phyloP scores from a whole-genome alignment of 2,797 vertebrate species.

The Sternarchorhynchus goeldii region DNA sequence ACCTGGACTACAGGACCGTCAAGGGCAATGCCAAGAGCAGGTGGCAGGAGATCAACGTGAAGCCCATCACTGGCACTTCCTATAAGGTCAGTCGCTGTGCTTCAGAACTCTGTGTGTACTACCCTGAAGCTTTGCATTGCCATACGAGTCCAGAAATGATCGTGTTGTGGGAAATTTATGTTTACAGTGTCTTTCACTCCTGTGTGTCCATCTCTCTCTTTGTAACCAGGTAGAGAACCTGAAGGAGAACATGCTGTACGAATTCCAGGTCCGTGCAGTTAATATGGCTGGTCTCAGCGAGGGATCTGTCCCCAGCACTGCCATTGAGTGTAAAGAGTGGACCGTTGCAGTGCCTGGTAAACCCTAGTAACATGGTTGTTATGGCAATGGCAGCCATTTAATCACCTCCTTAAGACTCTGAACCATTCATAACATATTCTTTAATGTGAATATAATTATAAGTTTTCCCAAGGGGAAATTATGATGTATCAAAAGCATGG shows the following conservation, averaged over 20 bases:
- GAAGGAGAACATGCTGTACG: constrained; percentile 91
- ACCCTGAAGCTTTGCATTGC: not conserved
- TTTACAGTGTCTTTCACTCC: not conserved
- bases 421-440: too few relatives aligned
- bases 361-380: not conserved
- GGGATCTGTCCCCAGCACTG: constrained; percentile 74
- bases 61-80: constrained; percentile 82
- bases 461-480: too few relatives aligned
- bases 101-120: not conserved
- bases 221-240: constrained; percentile 83
- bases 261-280: constrained; percentile 92
- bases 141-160: not conserved
- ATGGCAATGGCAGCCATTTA: not conserved
- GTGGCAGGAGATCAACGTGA: constrained; percentile 91
- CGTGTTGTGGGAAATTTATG: not conserved
- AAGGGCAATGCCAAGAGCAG: constrained; percentile 77
- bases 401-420: not conserved
- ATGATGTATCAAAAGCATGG: too few relatives aligned
- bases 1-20: constrained; percentile 90
- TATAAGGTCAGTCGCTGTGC: constrained; percentile 82
- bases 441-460: too few relatives aligned
- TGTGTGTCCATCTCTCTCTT: not conserved
- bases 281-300: constrained; percentile 90
- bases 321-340: constrained; percentile 94
- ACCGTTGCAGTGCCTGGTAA: constrained; percentile 95